phyloP scores from a whole-genome alignment of 1,140 invertebrate genomes.

The Drosophila murphyi region DNA sequence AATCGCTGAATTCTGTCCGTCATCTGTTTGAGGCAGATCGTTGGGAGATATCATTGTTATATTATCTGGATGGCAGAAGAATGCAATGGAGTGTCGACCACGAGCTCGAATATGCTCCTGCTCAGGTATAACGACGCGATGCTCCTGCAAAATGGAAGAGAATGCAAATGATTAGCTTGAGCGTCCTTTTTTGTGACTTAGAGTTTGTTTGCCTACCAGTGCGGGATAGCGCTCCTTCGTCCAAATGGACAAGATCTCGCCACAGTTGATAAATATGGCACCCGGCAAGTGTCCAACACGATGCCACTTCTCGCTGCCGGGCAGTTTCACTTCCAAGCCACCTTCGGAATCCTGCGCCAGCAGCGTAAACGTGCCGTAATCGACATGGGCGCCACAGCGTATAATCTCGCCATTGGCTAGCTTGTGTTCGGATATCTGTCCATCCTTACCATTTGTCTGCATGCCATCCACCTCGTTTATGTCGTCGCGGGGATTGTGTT shows the following conservation, averaged over 20 bases:
- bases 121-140: conserved; percentile 90
- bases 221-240: conserved; percentile 89
- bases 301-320: conserved; percentile 89
- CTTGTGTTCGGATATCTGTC: conserved; percentile 65
- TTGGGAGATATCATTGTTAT: conserved; percentile 86
- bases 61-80: conserved; percentile 90
- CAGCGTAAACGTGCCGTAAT: conserved; percentile 91
- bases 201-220: conserved; percentile 86
- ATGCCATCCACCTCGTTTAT: conserved; percentile 64
- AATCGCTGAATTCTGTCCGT: conserved; percentile 80
- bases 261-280: conserved; percentile 91
- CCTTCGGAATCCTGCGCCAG: conserved; percentile 89
- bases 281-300: conserved; percentile 91
- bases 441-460: conserved; percentile 43
- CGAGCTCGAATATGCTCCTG: conserved; percentile 86
- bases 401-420: conserved; percentile 85
- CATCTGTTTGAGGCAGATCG: conserved; percentile 82
- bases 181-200: neutral
- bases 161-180: neutral
- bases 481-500: conserved; percentile 75
- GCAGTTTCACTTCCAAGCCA: conserved; percentile 87
- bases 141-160: conserved; percentile 85
- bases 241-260: conserved; percentile 91
- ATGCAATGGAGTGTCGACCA: conserved; percentile 89
- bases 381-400: conserved; percentile 89